phyloP scores from a whole-genome alignment of 2,113 vertebrate species.

The Gopherus flavomarginatus region DNA sequence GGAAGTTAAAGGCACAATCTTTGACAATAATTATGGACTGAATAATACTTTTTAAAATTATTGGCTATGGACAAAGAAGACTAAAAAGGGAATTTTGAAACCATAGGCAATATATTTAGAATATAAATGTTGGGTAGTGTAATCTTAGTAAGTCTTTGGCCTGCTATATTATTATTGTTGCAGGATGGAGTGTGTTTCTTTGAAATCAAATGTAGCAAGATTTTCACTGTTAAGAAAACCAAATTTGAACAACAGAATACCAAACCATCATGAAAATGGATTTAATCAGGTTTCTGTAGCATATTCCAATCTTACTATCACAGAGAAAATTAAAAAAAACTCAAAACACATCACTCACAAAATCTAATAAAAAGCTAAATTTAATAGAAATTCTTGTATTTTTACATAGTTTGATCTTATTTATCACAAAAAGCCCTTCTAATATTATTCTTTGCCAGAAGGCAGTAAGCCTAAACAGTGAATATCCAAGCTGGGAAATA shows the following conservation, averaged over 20 bases:
- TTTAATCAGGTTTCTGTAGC: not conserved
- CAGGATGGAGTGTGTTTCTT: not conserved
- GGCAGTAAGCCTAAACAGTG: not conserved
- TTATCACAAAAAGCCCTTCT: conserved; percentile 15
- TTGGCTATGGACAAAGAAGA: not conserved
- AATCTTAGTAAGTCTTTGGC: not conserved
- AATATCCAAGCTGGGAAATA: fast-evolving
- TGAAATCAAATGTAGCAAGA: not conserved
- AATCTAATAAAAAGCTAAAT: conserved; percentile 18
- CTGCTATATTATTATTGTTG: not conserved
- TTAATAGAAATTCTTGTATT: not conserved
- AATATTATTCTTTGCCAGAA: not conserved
- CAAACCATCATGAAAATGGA: not conserved
- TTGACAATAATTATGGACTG: not conserved
- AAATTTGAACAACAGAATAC: not conserved
- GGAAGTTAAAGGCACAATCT: not conserved
- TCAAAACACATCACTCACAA: not conserved
- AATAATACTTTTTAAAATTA: not conserved
- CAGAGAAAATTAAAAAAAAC: not conserved
- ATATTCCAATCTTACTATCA: not conserved
- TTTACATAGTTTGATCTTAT: not conserved
- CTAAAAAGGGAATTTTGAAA: conserved; percentile 34
- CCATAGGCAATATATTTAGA: not conserved
- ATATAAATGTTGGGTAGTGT: not conserved
- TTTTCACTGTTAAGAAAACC: not conserved